These are phyloP conservation scores for Oscheius sp. DNA, from an alignment of 2,888 invertebrate genomes.

Conservation along the genomic window DNA sequence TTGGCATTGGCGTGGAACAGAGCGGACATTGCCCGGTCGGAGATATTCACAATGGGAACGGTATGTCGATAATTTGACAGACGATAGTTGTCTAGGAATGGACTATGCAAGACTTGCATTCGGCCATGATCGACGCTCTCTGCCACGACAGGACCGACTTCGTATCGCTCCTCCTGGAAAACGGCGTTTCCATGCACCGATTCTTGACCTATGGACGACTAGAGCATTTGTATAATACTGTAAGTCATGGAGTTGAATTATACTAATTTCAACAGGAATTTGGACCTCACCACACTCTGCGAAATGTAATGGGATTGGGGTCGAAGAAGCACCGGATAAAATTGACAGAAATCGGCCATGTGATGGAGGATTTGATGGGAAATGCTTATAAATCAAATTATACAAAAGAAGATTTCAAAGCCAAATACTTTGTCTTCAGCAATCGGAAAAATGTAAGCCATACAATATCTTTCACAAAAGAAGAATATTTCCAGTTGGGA, in stretches of 20 bases:
- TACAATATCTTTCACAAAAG: neutral
- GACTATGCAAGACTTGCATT: slow-evolving; percentile 91
- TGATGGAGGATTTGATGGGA: slow-evolving; percentile 97
- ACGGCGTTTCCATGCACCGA: slow-evolving; percentile 96
- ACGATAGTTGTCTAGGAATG: slow-evolving; percentile 84
- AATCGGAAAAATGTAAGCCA: slow-evolving; percentile 48
- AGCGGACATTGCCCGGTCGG: slow-evolving; percentile 94
- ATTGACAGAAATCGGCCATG: slow-evolving; percentile 82
- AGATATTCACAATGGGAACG: slow-evolving; percentile 74
- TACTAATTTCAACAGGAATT: slow-evolving; percentile 2
- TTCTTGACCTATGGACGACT: slow-evolving; percentile 93
- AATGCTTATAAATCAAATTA: slow-evolving; percentile 95
- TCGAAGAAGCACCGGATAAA: slow-evolving; percentile 35
- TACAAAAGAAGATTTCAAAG: slow-evolving; percentile 87
- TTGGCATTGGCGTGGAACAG: slow-evolving; percentile 96
- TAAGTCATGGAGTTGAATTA: neutral
- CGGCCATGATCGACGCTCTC: slow-evolving; percentile 98
- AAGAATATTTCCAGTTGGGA: slow-evolving; percentile 7
- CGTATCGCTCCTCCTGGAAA: slow-evolving; percentile 93
- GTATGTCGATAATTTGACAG: neutral
- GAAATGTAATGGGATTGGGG: slow-evolving; percentile 26
- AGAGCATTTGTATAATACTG: slow-evolving; percentile 91
- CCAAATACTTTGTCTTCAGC: slow-evolving; percentile 61
- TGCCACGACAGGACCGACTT: slow-evolving; percentile 99
- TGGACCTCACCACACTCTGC: slow-evolving; percentile 33